Base-by-base conservation (phyloP, 2,113 vertebrate species). In the Pithys albifrons region DNA sequence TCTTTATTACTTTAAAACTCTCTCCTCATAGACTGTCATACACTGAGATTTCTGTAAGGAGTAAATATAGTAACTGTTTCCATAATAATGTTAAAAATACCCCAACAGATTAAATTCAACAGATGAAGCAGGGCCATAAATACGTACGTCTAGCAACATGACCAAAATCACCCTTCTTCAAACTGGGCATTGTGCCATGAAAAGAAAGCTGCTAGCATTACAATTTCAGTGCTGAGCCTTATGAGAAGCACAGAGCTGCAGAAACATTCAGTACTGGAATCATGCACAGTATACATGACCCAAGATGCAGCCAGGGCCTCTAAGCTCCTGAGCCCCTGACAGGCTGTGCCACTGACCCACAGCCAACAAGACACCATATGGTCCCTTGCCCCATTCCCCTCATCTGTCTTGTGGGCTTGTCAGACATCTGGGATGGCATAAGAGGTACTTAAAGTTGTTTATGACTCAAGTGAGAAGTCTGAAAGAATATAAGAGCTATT, bases 61-160 rank as follows among this genome's bases (percentile, higher is more conserved):
- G 88, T 79, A 96, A 96, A 97, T 95, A 96, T 91, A 97, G 96
- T 94, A 96, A 96, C 96, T 87, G 93, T 95, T 96, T 94, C 96
- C 93, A 95, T 46, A 96, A 96, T 96, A 94, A 95, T 4, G 4
- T 88, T 93, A 91, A 95, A 95, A 96, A 96, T 94, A 97, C 69
- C 66, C 77, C 37, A 84, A 84, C 83, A 84, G 86, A 97, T 93
- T 74, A 90, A 90, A 93, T 73, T 43, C 82, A 91, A 75, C 82
- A 95, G 88, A 97, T 87, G 88, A 95, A 96, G 85, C 54, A 5
- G 61, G 92, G 83, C 83, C 92, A 95, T 92, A 94, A 97, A 94
- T 92, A 96, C 25, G 15, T 92, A 91, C 18, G 86, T 95, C 92
- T 95, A 92, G 41, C 93, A 96, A 78, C 91, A 62, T 66, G 95